Evolutionary conservation across 2,888 invertebrate genomes (phyloP).

Genomic region (Mechanitis mazaeus): DNA sequence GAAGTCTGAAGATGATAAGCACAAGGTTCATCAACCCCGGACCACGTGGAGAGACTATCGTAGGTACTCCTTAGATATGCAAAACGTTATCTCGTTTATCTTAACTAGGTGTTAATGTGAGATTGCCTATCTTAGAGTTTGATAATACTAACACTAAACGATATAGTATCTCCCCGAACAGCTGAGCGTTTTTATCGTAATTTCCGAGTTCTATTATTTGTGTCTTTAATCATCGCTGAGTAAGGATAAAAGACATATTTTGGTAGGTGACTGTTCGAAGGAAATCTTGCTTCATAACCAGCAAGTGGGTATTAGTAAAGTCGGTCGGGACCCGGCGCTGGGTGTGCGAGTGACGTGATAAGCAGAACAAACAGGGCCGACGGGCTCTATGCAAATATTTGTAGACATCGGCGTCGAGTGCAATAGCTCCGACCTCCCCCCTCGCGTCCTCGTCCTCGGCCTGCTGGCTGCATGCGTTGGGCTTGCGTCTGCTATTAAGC

Average conservation of each 20-base stretch:
- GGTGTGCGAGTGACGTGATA: slow-evolving; percentile 56
- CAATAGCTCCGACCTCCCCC: slow-evolving; percentile 28
- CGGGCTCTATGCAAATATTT: slow-evolving; percentile 56
- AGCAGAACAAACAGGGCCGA: slow-evolving; percentile 51
- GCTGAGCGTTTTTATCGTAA: slow-evolving; percentile 33
- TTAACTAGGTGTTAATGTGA: slow-evolving; percentile 72
- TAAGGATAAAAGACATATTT: background rate
- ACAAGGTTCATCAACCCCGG: slow-evolving; percentile 54
- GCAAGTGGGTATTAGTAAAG: background rate
- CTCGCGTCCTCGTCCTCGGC: slow-evolving; percentile 17
- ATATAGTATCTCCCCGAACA: slow-evolving; percentile 59
- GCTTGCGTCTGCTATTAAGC: slow-evolving; percentile 24
- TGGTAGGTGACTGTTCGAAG: background rate
- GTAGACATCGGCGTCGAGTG: slow-evolving; percentile 45
- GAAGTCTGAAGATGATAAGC: slow-evolving; percentile 10
- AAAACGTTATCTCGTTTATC: slow-evolving; percentile 74
- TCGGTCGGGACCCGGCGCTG: slow-evolving; percentile 32
- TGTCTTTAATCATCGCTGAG: background rate
- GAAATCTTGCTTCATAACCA: background rate
- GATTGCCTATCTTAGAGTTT: slow-evolving; percentile 65
- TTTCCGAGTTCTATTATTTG: background rate
- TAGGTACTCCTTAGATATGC: slow-evolving; percentile 61
- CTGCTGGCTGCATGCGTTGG: slow-evolving; percentile 14
- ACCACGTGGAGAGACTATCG: slow-evolving; percentile 50
- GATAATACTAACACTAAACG: slow-evolving; percentile 62